phyloP scores from a whole-genome alignment of 2,797 vertebrate genomes.

The Propithecus perrieri region DNA sequence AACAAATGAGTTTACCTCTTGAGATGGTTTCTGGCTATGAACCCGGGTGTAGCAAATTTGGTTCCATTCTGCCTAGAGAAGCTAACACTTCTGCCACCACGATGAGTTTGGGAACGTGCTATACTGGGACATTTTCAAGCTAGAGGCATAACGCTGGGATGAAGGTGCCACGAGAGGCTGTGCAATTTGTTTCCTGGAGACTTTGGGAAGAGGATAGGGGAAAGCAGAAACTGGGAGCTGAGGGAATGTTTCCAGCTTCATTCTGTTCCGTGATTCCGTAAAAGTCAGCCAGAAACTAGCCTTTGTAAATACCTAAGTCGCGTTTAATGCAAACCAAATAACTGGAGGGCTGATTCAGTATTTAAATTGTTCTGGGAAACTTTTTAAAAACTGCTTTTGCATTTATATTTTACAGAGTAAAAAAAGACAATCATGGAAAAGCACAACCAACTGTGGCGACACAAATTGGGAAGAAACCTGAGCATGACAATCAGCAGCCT shows the following conservation, averaged over 20 bases:
- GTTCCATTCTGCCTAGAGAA: background rate
- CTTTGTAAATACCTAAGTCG: slow-evolving; percentile 62
- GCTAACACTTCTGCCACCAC: background rate
- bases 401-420: slow-evolving; percentile 66
- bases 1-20: background rate
- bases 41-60: background rate
- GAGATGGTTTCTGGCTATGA: background rate
- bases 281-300: slow-evolving; percentile 50
- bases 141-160: background rate
- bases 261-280: background rate
- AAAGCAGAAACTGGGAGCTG: background rate
- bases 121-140: background rate
- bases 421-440: slow-evolving; percentile 73
- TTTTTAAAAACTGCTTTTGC: slow-evolving; percentile 73
- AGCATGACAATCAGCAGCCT: slow-evolving; percentile 60
- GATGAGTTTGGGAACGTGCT: background rate
- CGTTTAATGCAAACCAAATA: slow-evolving; percentile 56
- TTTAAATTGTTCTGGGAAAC: slow-evolving; percentile 72
- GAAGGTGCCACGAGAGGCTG: background rate
- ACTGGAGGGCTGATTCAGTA: slow-evolving; percentile 69
- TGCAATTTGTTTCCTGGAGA: background rate
- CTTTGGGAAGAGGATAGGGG: background rate
- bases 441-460: slow-evolving; percentile 69
- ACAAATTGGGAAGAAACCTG: slow-evolving; percentile 69
- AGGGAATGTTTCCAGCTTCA: background rate